These are phyloP conservation scores for Psittacara wagleri DNA, from an alignment of 2,113 vertebrate genomes.

Conservation along the genomic window DNA sequence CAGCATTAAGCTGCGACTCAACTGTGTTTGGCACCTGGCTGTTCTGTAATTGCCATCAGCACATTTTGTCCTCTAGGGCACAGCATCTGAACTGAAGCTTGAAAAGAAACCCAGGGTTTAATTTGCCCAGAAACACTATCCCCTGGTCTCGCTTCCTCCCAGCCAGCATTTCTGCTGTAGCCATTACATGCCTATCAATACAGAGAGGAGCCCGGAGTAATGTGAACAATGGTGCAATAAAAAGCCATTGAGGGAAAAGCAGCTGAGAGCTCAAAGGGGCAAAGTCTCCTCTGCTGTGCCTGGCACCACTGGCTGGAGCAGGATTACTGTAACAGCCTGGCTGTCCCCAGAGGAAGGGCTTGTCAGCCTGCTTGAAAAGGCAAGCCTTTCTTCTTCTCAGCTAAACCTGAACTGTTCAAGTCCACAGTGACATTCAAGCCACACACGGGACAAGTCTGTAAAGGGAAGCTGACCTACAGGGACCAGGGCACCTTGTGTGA, in stretches of 20 bases:
- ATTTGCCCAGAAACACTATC: not conserved
- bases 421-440: not conserved
- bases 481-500: not conserved
- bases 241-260: conserved; percentile 32
- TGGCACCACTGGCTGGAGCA: not conserved
- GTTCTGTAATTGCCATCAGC: not conserved
- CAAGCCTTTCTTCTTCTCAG: not conserved
- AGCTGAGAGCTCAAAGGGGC: conserved; percentile 34
- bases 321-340: not conserved
- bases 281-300: conserved; percentile 33
- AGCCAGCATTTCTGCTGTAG: conserved; percentile 2
- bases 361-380: not conserved
- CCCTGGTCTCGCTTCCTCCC: not conserved
- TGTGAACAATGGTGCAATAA: conserved; percentile 30
- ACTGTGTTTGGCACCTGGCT: not conserved
- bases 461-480: not conserved
- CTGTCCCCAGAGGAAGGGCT: not conserved
- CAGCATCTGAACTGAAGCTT: not conserved
- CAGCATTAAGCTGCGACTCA: not conserved
- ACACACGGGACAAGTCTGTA: not conserved
- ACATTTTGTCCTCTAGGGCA: not conserved
- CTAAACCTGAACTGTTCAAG: not conserved
- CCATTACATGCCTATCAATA: not conserved
- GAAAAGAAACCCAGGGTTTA: not conserved
- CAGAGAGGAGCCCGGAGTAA: not conserved